These are phyloP conservation scores for Prunella himalayana DNA, from an alignment of 2,113 vertebrate species.

Conservation along the genomic window DNA sequence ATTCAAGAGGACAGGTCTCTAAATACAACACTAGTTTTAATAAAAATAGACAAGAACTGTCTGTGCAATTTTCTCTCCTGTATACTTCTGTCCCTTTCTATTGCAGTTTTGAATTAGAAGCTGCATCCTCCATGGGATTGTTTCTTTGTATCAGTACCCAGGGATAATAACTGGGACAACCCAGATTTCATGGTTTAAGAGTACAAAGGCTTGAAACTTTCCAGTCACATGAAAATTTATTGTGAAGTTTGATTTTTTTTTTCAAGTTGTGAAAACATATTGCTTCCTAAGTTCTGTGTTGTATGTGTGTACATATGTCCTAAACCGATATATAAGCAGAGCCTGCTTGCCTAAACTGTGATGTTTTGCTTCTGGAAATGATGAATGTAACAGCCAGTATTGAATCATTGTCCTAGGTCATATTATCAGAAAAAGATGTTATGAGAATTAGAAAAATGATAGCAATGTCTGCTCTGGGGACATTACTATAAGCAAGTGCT, in stretches of 20 bases:
- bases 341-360: background rate
- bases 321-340: background rate
- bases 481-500: rapidly evolving
- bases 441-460: background rate
- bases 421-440: background rate
- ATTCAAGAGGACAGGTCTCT: background rate
- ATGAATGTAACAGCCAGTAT: background rate
- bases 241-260: background rate
- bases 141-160: background rate
- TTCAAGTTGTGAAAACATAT: background rate
- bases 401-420: background rate
- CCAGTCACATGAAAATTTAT: background rate
- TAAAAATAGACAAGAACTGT: background rate
- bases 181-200: background rate
- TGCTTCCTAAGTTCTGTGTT: background rate
- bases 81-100: background rate
- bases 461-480: background rate
- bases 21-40: background rate
- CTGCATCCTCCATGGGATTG: rapidly evolving
- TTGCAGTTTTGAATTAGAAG: background rate
- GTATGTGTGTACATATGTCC: background rate
- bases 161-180: background rate
- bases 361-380: background rate
- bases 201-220: background rate
- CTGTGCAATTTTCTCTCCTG: background rate